Conservation (phyloP, 2,113 vertebrate species). For the Isichthys henryi region DNA sequence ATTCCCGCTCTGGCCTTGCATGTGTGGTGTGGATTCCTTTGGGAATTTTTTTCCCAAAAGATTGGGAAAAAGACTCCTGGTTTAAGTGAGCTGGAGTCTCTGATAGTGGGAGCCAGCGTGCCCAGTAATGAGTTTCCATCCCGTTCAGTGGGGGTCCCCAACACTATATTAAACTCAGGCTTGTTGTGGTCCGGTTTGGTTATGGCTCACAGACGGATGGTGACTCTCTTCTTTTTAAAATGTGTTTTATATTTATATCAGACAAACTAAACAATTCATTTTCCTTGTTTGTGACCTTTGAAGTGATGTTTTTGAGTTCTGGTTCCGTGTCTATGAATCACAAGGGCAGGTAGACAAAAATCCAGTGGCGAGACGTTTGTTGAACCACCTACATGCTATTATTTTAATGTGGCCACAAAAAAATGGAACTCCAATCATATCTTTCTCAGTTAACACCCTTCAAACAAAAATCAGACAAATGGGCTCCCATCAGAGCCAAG, state of each 20-base stretch:
- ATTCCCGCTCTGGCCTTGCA: neutral
- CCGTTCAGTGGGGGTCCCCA: neutral
- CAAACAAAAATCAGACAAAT: constrained; percentile 21
- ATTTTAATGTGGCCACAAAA: constrained; percentile 4
- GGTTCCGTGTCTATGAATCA: neutral
- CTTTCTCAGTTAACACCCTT: constrained; percentile 9
- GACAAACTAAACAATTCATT: neutral
- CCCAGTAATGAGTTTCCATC: constrained; percentile 22
- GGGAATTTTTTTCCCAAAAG: neutral
- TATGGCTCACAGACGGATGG: neutral
- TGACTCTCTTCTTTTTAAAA: neutral
- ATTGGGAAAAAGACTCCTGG: neutral
- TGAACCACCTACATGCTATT: neutral
- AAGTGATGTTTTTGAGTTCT: constrained; percentile 24
- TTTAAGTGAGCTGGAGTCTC: neutral
- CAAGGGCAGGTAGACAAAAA: constrained; percentile 6
- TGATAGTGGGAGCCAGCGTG: constrained; percentile 55
- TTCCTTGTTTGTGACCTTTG: neutral
- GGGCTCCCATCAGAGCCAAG: constrained; percentile 19
- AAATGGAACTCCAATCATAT: constrained; percentile 24
- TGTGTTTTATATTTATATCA: neutral
- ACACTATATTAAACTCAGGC: neutral
- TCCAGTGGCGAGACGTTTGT: neutral
- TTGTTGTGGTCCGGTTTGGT: neutral
- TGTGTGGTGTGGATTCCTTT: neutral